Evolutionary conservation across 2,888 invertebrate genomes (phyloP), one percentile per base, ranked within the genome.

Genomic region (Macrosoma leucophasiata): DNA sequence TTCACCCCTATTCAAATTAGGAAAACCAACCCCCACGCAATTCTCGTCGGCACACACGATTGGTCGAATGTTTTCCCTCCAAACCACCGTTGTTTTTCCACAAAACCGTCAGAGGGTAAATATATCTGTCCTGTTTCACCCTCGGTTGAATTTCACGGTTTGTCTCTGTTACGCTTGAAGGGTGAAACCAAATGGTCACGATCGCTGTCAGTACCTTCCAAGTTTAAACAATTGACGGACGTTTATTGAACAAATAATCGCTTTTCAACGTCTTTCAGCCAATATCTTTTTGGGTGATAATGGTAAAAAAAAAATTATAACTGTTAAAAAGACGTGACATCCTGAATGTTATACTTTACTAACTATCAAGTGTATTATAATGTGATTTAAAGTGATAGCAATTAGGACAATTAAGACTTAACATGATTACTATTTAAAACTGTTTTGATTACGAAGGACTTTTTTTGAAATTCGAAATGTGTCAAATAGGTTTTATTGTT

Each of bases 181-280:
- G 76, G 65, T 69, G 61, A 57, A 66, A 58, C 52, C 54, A 50
- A 49, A 36, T 39, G 52, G 51, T 55, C 53, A 55, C 46, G 50
- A 51, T 48, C 51, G 48, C 57, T 62, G 65, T 67, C 78, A 82
- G 82, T 82, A 64, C 69, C 68, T 74, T 73, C 65, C 50, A 60
- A 58, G 78, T 71, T 68, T 64, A 72, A 68, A 70, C 58, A 62
- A 68, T 63, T 67, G 69, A 58, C 71, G 73, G 81, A 79, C 82
- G 81, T 62, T 49, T 50, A 42, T 40, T 51, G 39, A 31, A 38
- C 42, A 46, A 43, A 46, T 48, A 39, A 43, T 42, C 48, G 48
- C 43, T 36, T 33, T 26, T 25, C 13, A 37, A 40, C 35, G n/a
- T n/a, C n/a, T n/a, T n/a, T n/a, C n/a, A n/a, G n/a, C n/a, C n/a